A percentile compares a stretch with the other conserved stretches of the same genome.
These are phyloP conservation scores for Sylvicola fuscatus DNA, from an alignment of 2,888 invertebrate genomes.

Conservation along the genomic window DNA sequence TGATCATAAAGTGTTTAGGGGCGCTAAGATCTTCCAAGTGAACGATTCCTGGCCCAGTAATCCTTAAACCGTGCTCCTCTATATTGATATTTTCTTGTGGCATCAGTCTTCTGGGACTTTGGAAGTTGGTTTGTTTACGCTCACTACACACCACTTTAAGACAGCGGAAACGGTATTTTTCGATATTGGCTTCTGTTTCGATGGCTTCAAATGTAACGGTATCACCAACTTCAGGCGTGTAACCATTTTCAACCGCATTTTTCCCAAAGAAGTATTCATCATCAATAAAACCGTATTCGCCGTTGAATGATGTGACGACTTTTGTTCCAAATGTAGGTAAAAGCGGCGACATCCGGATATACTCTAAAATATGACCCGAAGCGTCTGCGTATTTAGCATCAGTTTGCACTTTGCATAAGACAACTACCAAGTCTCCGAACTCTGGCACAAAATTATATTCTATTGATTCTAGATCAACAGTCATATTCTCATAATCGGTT, in stretches of 20 bases:
- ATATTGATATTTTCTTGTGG: background rate
- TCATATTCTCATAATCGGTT: constrained; percentile 33
- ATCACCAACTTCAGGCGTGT: constrained; percentile 35
- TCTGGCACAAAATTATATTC: constrained; percentile 42
- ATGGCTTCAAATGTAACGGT: constrained; percentile 44
- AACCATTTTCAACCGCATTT: constrained; percentile 30
- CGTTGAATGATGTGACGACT: constrained; percentile 17
- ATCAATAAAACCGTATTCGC: constrained; percentile 33
- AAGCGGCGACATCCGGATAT: constrained; percentile 10
- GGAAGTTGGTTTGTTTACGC: too few species aligned
- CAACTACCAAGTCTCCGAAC: constrained; percentile 44
- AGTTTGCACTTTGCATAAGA: constrained; percentile 26
- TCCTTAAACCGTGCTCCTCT: background rate
- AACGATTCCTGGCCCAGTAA: too few species aligned
- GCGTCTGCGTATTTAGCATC: too few species aligned
- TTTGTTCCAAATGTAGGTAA: background rate
- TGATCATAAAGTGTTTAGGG: too few species aligned
- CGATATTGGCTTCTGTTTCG: constrained; percentile 33
- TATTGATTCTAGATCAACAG: constrained; percentile 38
- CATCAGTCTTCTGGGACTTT: too few species aligned
- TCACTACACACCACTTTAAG: background rate
- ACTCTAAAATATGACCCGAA: constrained; percentile 27
- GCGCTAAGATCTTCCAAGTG: too few species aligned
- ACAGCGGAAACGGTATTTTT: background rate
- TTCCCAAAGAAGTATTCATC: constrained; percentile 36